Percentiles rank a stretch among this genome's conserved stretches.
Conservation (phyloP, 2,113 vertebrate genomes). For the Hippolais icterina region DNA sequence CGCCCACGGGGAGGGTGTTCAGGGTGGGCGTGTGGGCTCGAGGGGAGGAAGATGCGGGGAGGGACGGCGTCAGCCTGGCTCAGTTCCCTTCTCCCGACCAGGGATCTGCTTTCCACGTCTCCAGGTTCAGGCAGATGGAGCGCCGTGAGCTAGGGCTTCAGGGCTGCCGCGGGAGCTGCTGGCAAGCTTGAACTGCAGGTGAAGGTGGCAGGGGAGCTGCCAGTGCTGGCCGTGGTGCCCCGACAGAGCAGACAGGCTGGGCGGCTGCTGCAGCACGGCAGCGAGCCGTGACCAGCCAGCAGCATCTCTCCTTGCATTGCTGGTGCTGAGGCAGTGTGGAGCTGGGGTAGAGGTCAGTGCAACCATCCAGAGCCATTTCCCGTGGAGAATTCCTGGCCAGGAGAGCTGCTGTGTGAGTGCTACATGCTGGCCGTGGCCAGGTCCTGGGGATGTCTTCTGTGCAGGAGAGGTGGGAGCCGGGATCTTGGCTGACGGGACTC, state of each 20-base stretch:
- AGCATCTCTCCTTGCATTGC: slow-evolving; percentile 39
- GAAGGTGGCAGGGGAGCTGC: neutral
- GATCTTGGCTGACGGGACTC: neutral
- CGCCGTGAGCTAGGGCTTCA: neutral
- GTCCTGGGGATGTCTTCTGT: neutral
- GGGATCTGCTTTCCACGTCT: neutral
- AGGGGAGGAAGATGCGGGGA: neutral
- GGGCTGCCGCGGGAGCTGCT: neutral
- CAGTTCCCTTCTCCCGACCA: neutral
- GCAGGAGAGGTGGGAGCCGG: neutral
- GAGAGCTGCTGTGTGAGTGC: neutral
- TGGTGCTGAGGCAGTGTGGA: slow-evolving; percentile 56
- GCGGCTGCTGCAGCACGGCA: neutral
- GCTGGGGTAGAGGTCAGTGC: slow-evolving; percentile 1
- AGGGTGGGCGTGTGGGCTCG: neutral
- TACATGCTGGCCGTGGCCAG: neutral
- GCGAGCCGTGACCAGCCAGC: neutral
- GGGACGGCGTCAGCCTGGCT: neutral
- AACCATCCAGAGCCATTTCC: neutral
- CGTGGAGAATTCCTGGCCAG: neutral
- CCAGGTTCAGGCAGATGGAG: neutral
- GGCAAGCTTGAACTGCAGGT: neutral
- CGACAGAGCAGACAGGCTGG: neutral
- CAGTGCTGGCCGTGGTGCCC: neutral
- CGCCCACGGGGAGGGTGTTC: neutral